Base-by-base conservation (phyloP, 2,888 invertebrate genomes). In the Seira musarum region DNA sequence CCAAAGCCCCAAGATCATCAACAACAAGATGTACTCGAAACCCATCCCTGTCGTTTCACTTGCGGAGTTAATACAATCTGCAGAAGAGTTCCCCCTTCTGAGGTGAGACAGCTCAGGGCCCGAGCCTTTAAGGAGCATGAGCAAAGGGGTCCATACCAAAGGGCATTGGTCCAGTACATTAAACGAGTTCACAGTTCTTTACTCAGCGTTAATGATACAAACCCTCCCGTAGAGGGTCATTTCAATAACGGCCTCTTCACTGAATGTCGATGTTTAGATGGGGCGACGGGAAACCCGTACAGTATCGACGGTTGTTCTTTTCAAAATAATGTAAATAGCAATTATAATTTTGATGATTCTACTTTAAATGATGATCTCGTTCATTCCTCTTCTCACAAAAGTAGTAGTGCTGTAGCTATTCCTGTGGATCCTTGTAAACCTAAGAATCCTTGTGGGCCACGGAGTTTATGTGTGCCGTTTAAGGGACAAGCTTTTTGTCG, bases 401-500 rank as follows among this genome's bases (percentile, higher is more conserved):
- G 30, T 25, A 40, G 40, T 67, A 78, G 35, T 24, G 46, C 15
- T 57, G 10, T 35, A n/a, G 22, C 57, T 46, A 69, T 68, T 67
- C 71, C 6, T 40, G 67, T 49, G 3, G 57, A 60, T 69, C 81
- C 71, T 15, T 78, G 77, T 71, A 49, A 22, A 2, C 30, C 22
- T n/a, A 5, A 8, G 2, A 66, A 21, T 46, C 75, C 81, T 22
- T 83, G 84, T 66, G 84, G 84, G 10, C 72, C 80, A 1, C 72
- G 82, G 40, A 82, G 81, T 66, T 64, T 84, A 24, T 84, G 84
- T 79, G 74, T 70, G 49, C 64, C 77, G 65, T 53, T 30, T 40
- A 66, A 71, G 61, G 83, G 83, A 21, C 73, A 71, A 24, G 81
- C 83, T 10, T 83, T 80, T 69, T 83, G 83, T 70, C 63, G 64